Base-by-base conservation (phyloP, 2,113 vertebrate genomes). In the Lipotes vexillifer region DNA sequence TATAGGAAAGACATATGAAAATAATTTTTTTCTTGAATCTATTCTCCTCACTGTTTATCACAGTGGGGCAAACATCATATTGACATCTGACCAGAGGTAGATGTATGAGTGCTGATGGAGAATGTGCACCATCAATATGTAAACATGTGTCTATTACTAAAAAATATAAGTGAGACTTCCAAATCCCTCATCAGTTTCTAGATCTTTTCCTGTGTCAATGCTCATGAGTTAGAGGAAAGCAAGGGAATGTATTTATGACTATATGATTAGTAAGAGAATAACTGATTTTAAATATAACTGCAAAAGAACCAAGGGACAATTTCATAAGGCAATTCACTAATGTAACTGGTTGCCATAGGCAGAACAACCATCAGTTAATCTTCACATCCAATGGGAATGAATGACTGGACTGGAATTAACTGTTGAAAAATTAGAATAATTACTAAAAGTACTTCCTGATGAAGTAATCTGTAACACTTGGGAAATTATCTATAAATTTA, bases 351-450 rank as follows among this genome's bases (percentile, higher is more conserved):
- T 83, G 29, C 23, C 89, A 3, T 41, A 94, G 31, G 27, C 36
- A 74, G 27, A 89, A 66, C 4, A 81, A 31, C 11, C 88, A 49
- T 86, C 36, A 85, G 21, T 80, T 44, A 59, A 52, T 65, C 20
- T 94, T 93, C 31, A 88, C 10, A 85, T 66, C 23, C 29, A 49
- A 59, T 41, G 29, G 27, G n/a, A 90, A 12, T 49, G 12, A 88
- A 80, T 61, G 80, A 61, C 52, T 11, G 49, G 38, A 72, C 66
- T 90, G n/a, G 31, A 97, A 74, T 55, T 7, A 57, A 97, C 71
- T 90, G 36, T 69, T 96, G 72, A 68, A 86, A 87, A 85, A 85
- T 55, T 57, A 89, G 36, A 81, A 74, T 92, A 68, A 87, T 85
- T 68, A 61, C 75, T 88, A 61, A 93, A 82, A 63, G 3, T 66